Evolutionary conservation across 1,140 invertebrate species (phyloP), one percentile per base, ranked within the genome.

Genomic region (Ceratitis capitata): DNA sequence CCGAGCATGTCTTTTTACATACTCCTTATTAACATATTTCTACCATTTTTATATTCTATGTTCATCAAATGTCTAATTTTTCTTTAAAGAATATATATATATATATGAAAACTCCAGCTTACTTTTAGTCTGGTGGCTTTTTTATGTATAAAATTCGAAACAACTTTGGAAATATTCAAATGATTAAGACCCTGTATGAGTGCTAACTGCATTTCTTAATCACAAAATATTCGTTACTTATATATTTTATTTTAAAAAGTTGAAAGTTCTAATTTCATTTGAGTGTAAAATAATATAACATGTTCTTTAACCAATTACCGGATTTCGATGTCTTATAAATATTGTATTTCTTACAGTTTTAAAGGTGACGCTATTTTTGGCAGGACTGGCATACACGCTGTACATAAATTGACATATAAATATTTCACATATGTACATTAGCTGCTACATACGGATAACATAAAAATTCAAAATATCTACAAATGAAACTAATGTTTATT

Each of bases 371-470:
- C 23, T 78, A 45, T 19, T 23, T 10, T 45, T 78, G 69, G 69
- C 35, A 78, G 35, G 69, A 78, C 69, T 45, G 69, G 39, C 69
- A 45, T 26, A 23, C 35, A 78, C 39, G 9, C 69, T 29, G 69
- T 23, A 78, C n/a, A 26, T 45, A 78, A 23, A 39, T 42, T 78
- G 69, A 42, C 19, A 12, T 32, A n/a, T 39, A 45, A 19, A 78
- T n/a, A 7, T 78, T 78, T 78, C 39, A 78, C 19, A 78, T 78
- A 47, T n/a, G 69, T 78, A 78, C 69, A 45, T 78, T 78, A 23
- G 39, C 69, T 78, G 69, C 69, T 78, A 45, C 69, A 78, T 78
- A 78, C 69, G 69, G 42, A 78, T 78, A 78, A 78, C 19, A 45
- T 45, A 45, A 78, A 32, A 45, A 14, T 23, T 23, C 19, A 42